Base-by-base conservation (phyloP, 1,140 invertebrate species). In the Pseudobourletiella spinata region DNA sequence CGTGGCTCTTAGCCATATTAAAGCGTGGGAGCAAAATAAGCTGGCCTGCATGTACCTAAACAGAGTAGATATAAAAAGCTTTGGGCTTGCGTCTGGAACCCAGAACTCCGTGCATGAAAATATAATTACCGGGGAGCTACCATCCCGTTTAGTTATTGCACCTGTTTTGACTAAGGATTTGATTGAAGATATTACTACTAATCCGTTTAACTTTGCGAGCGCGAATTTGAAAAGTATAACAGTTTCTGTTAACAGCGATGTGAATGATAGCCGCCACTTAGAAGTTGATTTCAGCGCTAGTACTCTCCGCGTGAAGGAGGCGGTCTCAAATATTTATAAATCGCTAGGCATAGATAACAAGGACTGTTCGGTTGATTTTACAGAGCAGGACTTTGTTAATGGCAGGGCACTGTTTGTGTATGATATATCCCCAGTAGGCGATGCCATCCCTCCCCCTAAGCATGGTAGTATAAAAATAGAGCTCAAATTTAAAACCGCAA, bases 61-160 rank as follows among this genome's bases (percentile, higher is more conserved):
- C 26, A 30, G 57, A 48, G 55, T 63, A 1, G 61, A 69, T n/a
- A 43, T 71, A 11, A 67, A 63, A 61, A 39, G 20, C 14, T 61
- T 32, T 35, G 56, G 56, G 16, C 30, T 71, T 16, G 20, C 59
- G 15, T 24, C 43, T 15, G 67, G 65, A 24, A 60, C 59, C 16
- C 1, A 30, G 15, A 20, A 29, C n/a, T 16, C 20, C 32, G 51
- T 26, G 1, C 64, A 67, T 24, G 60, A 65, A 8, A 63, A 62
- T 55, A 22, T 71, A 11, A 39, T 71, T 29, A 35, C 18, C 14
- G 61, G 64, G 8, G 44, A 57, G 30, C 18, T 68, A 26, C 68
- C 70, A 20, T 50, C 62, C 24, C 35, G 65, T 22, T 14, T 66
- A 18, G 43, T 64, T 11, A 28, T 71, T 22, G 56, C 15, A 0